Conservation (phyloP, 2,113 vertebrate genomes). For the Cynoglossus semilaevis region DNA sequence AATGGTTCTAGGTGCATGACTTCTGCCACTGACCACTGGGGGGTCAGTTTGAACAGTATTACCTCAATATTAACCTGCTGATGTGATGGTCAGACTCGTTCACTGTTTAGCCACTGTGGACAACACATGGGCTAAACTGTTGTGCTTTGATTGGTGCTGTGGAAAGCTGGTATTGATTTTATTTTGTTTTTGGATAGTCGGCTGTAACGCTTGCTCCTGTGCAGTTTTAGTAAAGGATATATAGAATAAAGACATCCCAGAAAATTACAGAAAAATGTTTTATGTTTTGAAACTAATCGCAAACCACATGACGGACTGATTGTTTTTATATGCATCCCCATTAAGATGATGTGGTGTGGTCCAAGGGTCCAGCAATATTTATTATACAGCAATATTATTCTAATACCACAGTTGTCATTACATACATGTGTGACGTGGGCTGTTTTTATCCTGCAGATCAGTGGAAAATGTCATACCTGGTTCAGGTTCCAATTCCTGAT, state of each 20-base stretch:
- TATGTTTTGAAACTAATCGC: constrained; percentile 41
- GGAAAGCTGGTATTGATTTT: constrained; percentile 48
- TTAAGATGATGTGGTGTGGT: constrained; percentile 43
- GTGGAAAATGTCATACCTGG: constrained; percentile 50
- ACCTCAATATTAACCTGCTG: constrained; percentile 71
- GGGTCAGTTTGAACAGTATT: constrained; percentile 63
- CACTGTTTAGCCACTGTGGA: constrained; percentile 55
- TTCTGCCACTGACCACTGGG: constrained; percentile 23
- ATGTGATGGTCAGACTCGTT: constrained; percentile 67
- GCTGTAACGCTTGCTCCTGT: constrained; percentile 59
- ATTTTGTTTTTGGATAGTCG: constrained; percentile 42
- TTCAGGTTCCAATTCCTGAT: constrained; percentile 36
- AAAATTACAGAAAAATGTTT: constrained; percentile 31
- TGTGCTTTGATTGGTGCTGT: constrained; percentile 59
- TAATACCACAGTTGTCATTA: constrained; percentile 48
- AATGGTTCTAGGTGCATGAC: constrained; percentile 30
- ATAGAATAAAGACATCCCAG: constrained; percentile 10
- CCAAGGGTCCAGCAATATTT: constrained; percentile 72
- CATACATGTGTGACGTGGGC: constrained; percentile 52
- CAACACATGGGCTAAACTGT: constrained; percentile 56
- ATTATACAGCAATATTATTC: constrained; percentile 73
- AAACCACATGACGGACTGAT: constrained; percentile 33
- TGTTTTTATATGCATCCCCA: constrained; percentile 29
- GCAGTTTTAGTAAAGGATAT: constrained; percentile 42
- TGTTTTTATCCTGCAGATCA: constrained; percentile 45